A percentile compares a stretch with the other conserved stretches of the same genome.
Conservation (phyloP, 2,113 vertebrate genomes). For the Oreochromis tanganicae region DNA sequence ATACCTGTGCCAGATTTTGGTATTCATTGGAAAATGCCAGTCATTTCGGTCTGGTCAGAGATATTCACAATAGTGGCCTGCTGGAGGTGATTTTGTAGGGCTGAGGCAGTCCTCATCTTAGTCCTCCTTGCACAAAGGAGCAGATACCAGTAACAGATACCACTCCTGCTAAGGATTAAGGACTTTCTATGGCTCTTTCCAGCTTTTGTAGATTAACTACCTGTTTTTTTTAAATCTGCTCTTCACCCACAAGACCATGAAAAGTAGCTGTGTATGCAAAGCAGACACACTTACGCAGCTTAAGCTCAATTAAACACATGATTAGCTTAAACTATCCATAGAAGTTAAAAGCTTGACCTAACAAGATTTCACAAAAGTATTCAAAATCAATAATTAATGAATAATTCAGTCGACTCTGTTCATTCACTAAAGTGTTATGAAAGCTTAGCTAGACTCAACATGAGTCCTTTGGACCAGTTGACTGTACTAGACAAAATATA, state of each 20-base stretch:
- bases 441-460: background rate
- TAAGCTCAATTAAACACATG: background rate
- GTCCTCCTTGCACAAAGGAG: background rate
- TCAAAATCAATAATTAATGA: background rate
- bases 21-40: background rate
- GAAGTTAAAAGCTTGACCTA: background rate
- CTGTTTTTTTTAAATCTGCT: background rate
- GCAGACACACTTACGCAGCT: accelerated
- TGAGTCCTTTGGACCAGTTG: background rate
- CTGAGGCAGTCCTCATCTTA: background rate
- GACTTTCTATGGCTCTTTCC: background rate
- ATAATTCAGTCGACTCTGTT: background rate
- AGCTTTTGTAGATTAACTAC: background rate
- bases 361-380: background rate
- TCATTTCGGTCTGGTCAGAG: background rate
- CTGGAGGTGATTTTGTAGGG: background rate
- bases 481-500: background rate
- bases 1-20: background rate
- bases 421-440: background rate
- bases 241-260: background rate
- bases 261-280: background rate
- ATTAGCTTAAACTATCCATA: background rate
- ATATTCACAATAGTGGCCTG: background rate
- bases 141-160: background rate
- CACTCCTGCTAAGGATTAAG: background rate